phyloP scores from a whole-genome alignment of 1,140 invertebrate genomes.

The Cotesia glomerata region DNA sequence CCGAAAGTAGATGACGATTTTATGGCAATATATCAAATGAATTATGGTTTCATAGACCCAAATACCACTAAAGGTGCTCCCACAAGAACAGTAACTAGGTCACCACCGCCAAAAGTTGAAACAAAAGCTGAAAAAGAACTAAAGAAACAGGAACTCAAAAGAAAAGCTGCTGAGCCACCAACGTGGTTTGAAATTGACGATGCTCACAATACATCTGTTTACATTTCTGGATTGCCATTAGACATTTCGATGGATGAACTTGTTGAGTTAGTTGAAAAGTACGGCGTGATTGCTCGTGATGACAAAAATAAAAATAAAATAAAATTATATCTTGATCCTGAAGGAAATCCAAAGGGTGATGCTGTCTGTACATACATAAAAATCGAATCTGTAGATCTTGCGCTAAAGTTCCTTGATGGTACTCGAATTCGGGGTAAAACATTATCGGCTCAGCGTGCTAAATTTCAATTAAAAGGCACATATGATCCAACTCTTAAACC shows the following conservation, averaged over 20 bases:
- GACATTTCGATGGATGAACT: constrained; percentile 67
- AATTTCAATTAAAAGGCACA: constrained; percentile 93
- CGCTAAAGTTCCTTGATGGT: constrained; percentile 92
- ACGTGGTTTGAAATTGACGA: constrained; percentile 95
- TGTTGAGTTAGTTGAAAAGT: constrained; percentile 79
- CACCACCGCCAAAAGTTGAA: constrained; percentile 11
- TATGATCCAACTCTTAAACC: constrained; percentile 95
- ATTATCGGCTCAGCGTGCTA: constrained; percentile 88
- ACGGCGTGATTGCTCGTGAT: constrained; percentile 80
- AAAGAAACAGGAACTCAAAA: constrained; percentile 50
- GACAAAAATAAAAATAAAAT: constrained; percentile 87
- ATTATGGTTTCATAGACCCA: constrained; percentile 79
- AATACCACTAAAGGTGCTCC: constrained; percentile 29
- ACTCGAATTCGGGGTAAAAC: constrained; percentile 79
- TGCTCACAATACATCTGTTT: constrained; percentile 95
- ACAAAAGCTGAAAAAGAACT: constrained; percentile 29
- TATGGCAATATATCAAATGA: constrained; percentile 94
- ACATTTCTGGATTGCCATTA: constrained; percentile 90
- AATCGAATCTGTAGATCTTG: constrained; percentile 89
- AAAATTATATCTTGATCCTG: constrained; percentile 86
- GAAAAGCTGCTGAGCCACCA: constrained; percentile 55
- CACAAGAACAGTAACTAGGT: too few species aligned
- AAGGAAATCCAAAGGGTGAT: constrained; percentile 72
- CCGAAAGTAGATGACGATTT: constrained; percentile 98
- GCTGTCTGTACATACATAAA: constrained; percentile 97